Percentiles rank a stretch among this genome's conserved stretches.
Evolutionary conservation across 2,797 vertebrate genomes (phyloP).

Genomic region (Geotria australis): DNA sequence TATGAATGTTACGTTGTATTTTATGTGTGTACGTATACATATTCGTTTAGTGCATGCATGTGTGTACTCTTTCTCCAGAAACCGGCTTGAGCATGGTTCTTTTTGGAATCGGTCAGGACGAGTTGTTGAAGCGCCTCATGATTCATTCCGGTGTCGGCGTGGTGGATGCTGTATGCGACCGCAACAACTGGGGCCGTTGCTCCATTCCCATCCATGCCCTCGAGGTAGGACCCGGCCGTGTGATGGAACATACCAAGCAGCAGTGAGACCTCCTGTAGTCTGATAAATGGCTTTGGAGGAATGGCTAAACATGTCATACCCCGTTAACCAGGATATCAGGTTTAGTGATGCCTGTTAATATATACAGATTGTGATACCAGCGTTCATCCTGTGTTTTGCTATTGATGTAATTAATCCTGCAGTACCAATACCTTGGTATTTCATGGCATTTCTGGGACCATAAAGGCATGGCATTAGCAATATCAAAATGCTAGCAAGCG

Average conservation of each 20-base stretch:
- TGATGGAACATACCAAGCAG: background rate
- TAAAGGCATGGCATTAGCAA: no score
- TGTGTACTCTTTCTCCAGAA: constrained; percentile 7
- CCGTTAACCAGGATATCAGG: background rate
- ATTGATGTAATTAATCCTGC: no score
- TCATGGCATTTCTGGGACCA: no score
- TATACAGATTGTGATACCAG: background rate
- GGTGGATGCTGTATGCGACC: constrained; percentile 50
- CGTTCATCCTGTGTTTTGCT: no score
- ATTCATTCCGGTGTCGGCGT: constrained; percentile 46
- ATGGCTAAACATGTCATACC: background rate
- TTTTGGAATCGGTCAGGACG: constrained; percentile 46
- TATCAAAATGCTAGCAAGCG: no score
- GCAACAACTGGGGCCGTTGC: constrained; percentile 67
- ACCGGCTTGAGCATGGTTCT: constrained; percentile 34
- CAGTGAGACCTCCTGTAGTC: background rate
- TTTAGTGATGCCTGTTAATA: background rate
- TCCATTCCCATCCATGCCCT: constrained; percentile 61
- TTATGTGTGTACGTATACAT: no score
- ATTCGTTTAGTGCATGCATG: no score
- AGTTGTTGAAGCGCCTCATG: constrained; percentile 54
- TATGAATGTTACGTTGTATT: no score
- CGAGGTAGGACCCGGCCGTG: constrained; percentile 19
- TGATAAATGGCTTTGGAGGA: background rate
- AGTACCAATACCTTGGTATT: no score